Evolutionary conservation across 2,888 invertebrate genomes (phyloP).

Genomic region (Chaitophorus viminalis): DNA sequence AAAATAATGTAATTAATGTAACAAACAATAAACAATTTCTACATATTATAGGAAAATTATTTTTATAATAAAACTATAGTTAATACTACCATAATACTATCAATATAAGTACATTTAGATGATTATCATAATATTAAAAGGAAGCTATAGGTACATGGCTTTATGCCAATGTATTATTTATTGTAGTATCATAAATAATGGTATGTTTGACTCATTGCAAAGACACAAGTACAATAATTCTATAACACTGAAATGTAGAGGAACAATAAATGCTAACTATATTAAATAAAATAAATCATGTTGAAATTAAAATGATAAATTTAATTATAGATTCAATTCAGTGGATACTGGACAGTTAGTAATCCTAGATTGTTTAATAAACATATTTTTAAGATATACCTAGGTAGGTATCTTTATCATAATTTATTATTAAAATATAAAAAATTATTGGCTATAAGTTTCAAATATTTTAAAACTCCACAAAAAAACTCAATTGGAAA

Average conservation of each 20-base stretch:
- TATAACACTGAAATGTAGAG: not conserved
- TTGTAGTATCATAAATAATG: not conserved
- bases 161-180: not conserved
- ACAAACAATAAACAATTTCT: too few species aligned
- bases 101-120: not conserved
- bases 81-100: not conserved
- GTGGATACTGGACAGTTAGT: not conserved
- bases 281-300: not conserved
- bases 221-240: not conserved
- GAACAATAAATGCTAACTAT: not conserved
- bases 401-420: too few species aligned
- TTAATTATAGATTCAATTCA: not conserved
- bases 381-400: too few species aligned
- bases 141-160: constrained; percentile 10
- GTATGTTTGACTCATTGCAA: not conserved
- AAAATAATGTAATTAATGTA: too few species aligned
- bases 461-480: too few species aligned
- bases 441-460: too few species aligned
- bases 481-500: too few species aligned
- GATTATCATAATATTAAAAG: not conserved
- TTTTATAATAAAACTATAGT: too few species aligned
- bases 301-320: not conserved
- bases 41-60: too few species aligned
- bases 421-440: too few species aligned
- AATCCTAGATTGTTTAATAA: not conserved